Evolutionary conservation across 2,888 invertebrate species (phyloP).

Genomic region (Aplocera efformata): DNA sequence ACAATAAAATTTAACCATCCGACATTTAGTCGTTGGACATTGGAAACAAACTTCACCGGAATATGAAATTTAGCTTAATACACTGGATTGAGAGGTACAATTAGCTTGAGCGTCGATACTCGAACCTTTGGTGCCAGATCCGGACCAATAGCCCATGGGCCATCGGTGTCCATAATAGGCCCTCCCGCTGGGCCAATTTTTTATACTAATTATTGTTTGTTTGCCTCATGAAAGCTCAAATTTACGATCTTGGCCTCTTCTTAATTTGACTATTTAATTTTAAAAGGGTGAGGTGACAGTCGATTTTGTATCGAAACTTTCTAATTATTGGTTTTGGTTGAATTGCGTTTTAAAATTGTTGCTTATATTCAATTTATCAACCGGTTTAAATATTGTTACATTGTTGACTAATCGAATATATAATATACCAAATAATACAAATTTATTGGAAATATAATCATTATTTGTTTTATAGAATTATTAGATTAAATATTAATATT

Average conservation of each 20-base stretch:
- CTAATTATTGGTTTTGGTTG: slow-evolving; percentile 7
- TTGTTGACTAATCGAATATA: no score
- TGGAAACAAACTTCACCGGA: slow-evolving; percentile 32
- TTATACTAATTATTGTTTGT: slow-evolving; percentile 45
- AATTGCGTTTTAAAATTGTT: not conserved
- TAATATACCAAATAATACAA: no score
- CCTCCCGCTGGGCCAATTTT: slow-evolving; percentile 39
- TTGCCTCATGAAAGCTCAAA: slow-evolving; percentile 28
- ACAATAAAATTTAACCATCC: no score
- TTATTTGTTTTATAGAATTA: no score
- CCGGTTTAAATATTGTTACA: no score
- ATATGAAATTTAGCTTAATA: slow-evolving; percentile 37
- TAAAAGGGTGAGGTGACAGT: not conserved
- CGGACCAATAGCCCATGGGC: slow-evolving; percentile 15
- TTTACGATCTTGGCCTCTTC: slow-evolving; percentile 21
- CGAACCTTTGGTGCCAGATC: slow-evolving; percentile 19
- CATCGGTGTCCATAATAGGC: slow-evolving; percentile 20
- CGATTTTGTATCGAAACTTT: slow-evolving; percentile 7
- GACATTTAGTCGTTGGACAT: slow-evolving; percentile 16
- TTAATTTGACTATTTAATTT: slow-evolving; percentile 17
- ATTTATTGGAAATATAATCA: no score
- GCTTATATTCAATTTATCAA: no score
- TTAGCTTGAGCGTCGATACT: slow-evolving; percentile 41
- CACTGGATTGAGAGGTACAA: slow-evolving; percentile 49
- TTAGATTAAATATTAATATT: no score